Percentiles rank a stretch among this genome's conserved stretches.
phyloP scores from a whole-genome alignment of 2,113 vertebrate species.

The Rhizomys pruinosus region DNA sequence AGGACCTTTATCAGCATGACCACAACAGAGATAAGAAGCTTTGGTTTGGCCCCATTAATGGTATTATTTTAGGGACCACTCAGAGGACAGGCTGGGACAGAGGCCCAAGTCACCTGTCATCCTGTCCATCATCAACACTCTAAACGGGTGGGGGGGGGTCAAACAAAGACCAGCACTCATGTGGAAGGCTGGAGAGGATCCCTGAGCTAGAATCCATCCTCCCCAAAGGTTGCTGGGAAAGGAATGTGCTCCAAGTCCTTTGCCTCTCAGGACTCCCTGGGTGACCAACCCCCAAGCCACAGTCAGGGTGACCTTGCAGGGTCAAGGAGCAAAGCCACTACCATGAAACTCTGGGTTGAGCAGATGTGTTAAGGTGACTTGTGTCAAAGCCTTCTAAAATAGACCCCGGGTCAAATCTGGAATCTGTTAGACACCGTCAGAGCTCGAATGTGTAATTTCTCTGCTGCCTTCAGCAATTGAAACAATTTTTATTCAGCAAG shows the following conservation, averaged over 20 bases:
- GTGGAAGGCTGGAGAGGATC: not conserved
- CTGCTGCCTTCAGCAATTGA: conserved; percentile 58
- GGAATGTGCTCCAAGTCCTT: not conserved
- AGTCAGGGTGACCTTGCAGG: not conserved
- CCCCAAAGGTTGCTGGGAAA: not conserved
- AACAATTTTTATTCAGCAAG: conserved; percentile 19
- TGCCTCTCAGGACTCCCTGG: accelerated
- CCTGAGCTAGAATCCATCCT: not conserved
- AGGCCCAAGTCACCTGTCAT: conserved; percentile 51
- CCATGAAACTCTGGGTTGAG: not conserved
- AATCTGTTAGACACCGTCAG: conserved; percentile 76
- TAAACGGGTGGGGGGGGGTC: no score
- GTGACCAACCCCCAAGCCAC: accelerated
- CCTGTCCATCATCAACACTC: conserved; percentile 63
- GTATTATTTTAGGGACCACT: conserved; percentile 83
- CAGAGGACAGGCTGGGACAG: conserved; percentile 27
- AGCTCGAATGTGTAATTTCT: conserved; percentile 78
- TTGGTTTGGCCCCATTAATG: conserved; percentile 63
- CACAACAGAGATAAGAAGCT: conserved; percentile 63
- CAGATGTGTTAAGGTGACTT: not conserved
- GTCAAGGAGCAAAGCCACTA: not conserved
- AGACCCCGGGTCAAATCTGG: conserved; percentile 61
- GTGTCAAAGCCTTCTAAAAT: conserved; percentile 51
- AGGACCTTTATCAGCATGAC: conserved; percentile 41
- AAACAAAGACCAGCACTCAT: not conserved